These are phyloP conservation scores for Alouatta caraya DNA, from an alignment of 2,797 vertebrate genomes.

Conservation along the genomic window DNA sequence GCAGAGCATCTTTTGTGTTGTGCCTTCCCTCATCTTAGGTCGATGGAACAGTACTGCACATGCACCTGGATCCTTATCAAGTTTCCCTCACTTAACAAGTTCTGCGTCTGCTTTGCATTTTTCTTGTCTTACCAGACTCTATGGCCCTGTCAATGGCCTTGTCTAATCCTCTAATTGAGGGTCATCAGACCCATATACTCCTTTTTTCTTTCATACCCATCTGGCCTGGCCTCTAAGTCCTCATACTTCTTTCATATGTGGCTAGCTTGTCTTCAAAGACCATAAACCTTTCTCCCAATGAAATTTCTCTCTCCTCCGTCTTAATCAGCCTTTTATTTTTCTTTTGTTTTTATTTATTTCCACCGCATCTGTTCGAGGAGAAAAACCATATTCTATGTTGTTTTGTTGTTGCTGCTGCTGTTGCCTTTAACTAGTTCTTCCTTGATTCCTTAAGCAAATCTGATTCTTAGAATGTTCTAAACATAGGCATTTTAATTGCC, in stretches of 20 bases:
- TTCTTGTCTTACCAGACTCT: background rate
- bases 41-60: background rate
- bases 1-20: background rate
- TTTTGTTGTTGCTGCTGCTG: background rate
- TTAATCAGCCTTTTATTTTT: background rate
- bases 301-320: background rate
- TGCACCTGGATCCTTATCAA: background rate
- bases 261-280: background rate
- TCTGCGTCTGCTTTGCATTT: background rate
- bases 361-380: background rate
- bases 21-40: background rate
- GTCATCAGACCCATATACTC: background rate
- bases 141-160: background rate
- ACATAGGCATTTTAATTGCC: background rate
- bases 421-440: background rate
- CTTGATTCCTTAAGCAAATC: background rate
- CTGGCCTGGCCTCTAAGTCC: background rate
- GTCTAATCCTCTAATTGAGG: background rate
- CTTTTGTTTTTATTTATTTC: background rate
- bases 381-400: background rate
- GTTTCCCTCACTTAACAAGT: background rate
- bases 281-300: background rate
- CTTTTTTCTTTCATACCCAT: background rate
- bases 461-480: background rate
- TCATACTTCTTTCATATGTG: background rate